Percentiles rank a stretch among this genome's conserved stretches.
These are phyloP conservation scores for Polymixis flavicincta DNA, from an alignment of 2,888 invertebrate species.

Conservation along the genomic window DNA sequence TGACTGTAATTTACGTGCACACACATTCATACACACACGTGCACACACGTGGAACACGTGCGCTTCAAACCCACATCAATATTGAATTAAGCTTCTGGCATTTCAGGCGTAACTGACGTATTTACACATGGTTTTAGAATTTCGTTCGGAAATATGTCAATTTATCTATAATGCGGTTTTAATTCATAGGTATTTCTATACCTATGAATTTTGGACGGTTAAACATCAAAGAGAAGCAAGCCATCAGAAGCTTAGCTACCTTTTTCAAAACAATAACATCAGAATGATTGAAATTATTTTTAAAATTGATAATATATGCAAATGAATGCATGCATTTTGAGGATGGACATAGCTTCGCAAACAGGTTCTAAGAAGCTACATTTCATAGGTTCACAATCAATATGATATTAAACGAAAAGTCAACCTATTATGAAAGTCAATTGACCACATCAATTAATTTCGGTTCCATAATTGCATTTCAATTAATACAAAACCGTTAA, in stretches of 20 bases:
- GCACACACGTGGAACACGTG: slow-evolving; percentile 41
- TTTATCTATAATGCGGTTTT: slow-evolving; percentile 28
- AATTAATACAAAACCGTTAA: slow-evolving; percentile 19
- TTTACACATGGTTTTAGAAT: slow-evolving; percentile 28
- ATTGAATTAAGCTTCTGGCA: slow-evolving; percentile 50
- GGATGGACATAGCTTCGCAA: not conserved
- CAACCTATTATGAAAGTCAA: not conserved
- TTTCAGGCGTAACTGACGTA: slow-evolving; percentile 29
- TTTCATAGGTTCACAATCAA: not conserved
- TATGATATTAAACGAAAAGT: not conserved
- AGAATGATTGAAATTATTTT: not conserved
- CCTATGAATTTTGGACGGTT: slow-evolving; percentile 1
- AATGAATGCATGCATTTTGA: not conserved
- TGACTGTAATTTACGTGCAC: slow-evolving; percentile 66
- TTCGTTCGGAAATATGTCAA: slow-evolving; percentile 22
- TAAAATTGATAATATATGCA: not conserved
- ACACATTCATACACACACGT: slow-evolving; percentile 24
- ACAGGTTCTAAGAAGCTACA: not conserved
- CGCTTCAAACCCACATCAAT: slow-evolving; percentile 58
- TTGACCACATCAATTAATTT: not conserved
- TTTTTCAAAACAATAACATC: not conserved
- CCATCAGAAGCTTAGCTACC: not conserved
- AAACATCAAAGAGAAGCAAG: not conserved
- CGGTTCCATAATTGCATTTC: not conserved
- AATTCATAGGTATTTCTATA: no score